A percentile compares a stretch with the other conserved stretches of the same genome.
These are phyloP conservation scores for Lepidocyrtoides sp. DNA, from an alignment of 2,888 invertebrate species.

Conservation along the genomic window DNA sequence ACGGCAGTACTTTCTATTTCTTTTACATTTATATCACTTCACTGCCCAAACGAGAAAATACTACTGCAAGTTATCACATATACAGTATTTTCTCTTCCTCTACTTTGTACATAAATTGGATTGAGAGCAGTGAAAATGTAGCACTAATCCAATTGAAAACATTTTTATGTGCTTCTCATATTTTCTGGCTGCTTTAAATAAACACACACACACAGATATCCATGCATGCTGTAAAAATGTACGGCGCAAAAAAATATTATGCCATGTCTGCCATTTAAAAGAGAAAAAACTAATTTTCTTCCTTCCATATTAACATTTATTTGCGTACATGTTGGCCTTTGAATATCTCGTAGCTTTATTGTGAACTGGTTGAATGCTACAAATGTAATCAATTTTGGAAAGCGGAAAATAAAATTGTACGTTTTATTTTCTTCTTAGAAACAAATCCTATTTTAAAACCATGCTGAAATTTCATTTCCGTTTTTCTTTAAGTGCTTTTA, in stretches of 20 bases:
- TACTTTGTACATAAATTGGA: slow-evolving; percentile 47
- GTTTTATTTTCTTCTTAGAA: no score
- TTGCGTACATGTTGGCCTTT: not conserved
- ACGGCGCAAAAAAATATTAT: slow-evolving; percentile 11
- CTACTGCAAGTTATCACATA: not conserved
- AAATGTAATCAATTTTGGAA: not conserved
- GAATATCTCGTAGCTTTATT: not conserved
- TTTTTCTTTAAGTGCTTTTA: not conserved
- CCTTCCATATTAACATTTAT: slow-evolving; percentile 41
- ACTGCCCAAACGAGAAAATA: slow-evolving; percentile 29
- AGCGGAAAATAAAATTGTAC: not conserved
- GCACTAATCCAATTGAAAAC: slow-evolving; percentile 73
- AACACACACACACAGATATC: slow-evolving; percentile 44
- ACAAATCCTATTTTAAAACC: not conserved
- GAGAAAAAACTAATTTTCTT: slow-evolving; percentile 16
- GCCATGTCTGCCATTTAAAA: not conserved
- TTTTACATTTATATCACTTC: slow-evolving; percentile 69
- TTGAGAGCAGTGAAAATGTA: slow-evolving; percentile 43
- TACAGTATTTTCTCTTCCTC: not conserved
- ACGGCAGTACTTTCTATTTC: slow-evolving; percentile 52
- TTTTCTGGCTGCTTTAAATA: slow-evolving; percentile 41
- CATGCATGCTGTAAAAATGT: not conserved
- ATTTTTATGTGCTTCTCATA: slow-evolving; percentile 63
- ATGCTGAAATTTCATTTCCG: slow-evolving; percentile 35
- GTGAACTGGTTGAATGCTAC: not conserved